Evolutionary conservation across 2,888 invertebrate genomes (phyloP), one percentile per base, ranked within the genome.

Genomic region (Cetonia aurata): DNA sequence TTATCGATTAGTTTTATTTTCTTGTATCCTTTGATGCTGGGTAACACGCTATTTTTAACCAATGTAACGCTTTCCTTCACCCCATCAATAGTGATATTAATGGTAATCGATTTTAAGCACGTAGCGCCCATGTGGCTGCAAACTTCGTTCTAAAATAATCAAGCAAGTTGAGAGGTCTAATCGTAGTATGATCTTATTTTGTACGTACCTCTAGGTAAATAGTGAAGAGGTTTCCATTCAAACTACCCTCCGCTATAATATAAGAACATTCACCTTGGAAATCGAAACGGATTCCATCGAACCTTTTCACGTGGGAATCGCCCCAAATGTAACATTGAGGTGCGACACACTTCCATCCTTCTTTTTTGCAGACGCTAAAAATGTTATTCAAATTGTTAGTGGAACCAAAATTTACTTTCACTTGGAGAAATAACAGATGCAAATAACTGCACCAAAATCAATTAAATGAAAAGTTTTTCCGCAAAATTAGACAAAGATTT

Each of bases 241-340:
- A 1, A 4, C 33, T 6, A 3, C 33, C 60, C 33, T 56, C 44
- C 10, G 44, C 31, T 12, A 67, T 6, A 31, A 48, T 31, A 9
- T 67, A 67, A 0, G 55, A 31, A 10, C 67, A 67, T n/a, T 56
- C 55, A 9, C 67, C 67, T 15, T 56, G 55, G 17, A 44, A 67
- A 15, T 55, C 46, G 33, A 46, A 67, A 6, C 12, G 25, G 13
- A 46, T 52, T 0, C 91, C 92, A 83, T 95, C 95, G 82, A 93
- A 95, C 0, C 93, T 93, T 73, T 88, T 88, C 79, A 93, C 90
- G 83, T 95, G 95, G 0, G 94, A 94, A 81, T 95, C 94, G 3
- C 95, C 95, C 92, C 93, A 94, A 0, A 92, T 91, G 6, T 89
- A 86, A 80, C 95, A 95, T 0, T 67, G 60, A 12, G 15, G 33